Evolutionary conservation across 2,113 vertebrate genomes (phyloP).

Genomic region (Athene noctua): DNA sequence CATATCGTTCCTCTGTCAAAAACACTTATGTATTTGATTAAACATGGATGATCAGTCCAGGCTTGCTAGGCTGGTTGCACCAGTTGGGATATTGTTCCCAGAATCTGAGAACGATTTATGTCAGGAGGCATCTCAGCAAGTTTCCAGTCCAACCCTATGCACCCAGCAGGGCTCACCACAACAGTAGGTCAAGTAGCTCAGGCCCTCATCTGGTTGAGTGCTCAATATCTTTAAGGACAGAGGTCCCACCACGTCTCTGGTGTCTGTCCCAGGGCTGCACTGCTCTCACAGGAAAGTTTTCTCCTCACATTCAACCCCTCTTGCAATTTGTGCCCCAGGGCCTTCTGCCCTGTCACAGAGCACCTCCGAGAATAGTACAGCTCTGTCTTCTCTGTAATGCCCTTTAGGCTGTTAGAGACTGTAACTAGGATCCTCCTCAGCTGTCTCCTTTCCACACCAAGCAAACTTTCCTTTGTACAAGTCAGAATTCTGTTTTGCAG

Average conservation of each 20-base stretch:
- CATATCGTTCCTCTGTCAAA: neutral
- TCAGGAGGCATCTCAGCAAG: neutral
- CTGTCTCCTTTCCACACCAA: neutral
- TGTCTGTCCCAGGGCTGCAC: neutral
- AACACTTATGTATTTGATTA: neutral
- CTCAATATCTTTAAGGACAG: neutral
- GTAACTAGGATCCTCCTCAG: neutral
- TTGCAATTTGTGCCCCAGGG: neutral
- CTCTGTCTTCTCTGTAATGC: neutral
- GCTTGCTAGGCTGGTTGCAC: neutral
- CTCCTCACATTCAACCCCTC: neutral
- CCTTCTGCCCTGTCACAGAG: neutral
- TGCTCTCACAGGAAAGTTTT: neutral
- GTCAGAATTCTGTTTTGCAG: neutral
- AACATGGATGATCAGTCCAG: neutral
- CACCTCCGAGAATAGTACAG: neutral
- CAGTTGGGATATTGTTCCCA: neutral
- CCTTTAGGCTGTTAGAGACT: neutral
- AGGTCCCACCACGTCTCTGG: neutral
- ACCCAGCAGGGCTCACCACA: neutral
- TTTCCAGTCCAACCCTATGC: accelerated
- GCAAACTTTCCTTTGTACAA: neutral
- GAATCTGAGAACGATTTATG: neutral
- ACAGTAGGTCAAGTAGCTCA: neutral
- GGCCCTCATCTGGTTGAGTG: neutral